Conservation (phyloP, 2,797 vertebrate genomes). For the Sylvia borin region DNA sequence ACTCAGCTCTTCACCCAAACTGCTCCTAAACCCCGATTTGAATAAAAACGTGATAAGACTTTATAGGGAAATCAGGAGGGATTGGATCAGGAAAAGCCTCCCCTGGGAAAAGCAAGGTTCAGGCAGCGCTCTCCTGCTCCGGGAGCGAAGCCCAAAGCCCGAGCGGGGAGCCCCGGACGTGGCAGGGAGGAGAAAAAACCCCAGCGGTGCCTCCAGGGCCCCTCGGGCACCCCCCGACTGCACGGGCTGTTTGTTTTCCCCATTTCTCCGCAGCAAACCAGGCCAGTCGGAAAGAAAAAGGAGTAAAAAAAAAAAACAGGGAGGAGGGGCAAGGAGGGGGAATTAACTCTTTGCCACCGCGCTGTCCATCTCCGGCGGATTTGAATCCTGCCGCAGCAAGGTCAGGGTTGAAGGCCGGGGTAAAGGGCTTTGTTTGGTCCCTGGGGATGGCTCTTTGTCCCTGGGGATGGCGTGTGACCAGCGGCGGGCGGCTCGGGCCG, state of each 20-base stretch:
- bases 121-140: accelerated
- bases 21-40: neutral
- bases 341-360: conserved; percentile 43
- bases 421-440: conserved; percentile 38
- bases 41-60: neutral
- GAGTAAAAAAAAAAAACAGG: neutral
- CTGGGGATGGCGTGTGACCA: neutral
- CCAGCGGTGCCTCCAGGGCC: neutral
- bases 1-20: neutral
- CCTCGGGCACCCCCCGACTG: neutral
- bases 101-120: accelerated
- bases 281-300: conserved; percentile 48
- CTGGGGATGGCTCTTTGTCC: too few species aligned
- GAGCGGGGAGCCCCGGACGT: accelerated
- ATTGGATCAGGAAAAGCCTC: accelerated
- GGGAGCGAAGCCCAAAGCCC: accelerated
- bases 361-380: neutral
- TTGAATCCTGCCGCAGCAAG: conserved; percentile 28
- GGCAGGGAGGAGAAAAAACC: neutral
- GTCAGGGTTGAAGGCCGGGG: conserved; percentile 37
- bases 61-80: neutral
- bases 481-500: neutral
- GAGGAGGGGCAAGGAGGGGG: neutral
- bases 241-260: conserved; percentile 15
- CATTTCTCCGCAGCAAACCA: conserved; percentile 44